A percentile compares a stretch with the other conserved stretches of the same genome.
phyloP scores from a whole-genome alignment of 1,140 invertebrate species.

The Aphaenogaster ashmeadi region DNA sequence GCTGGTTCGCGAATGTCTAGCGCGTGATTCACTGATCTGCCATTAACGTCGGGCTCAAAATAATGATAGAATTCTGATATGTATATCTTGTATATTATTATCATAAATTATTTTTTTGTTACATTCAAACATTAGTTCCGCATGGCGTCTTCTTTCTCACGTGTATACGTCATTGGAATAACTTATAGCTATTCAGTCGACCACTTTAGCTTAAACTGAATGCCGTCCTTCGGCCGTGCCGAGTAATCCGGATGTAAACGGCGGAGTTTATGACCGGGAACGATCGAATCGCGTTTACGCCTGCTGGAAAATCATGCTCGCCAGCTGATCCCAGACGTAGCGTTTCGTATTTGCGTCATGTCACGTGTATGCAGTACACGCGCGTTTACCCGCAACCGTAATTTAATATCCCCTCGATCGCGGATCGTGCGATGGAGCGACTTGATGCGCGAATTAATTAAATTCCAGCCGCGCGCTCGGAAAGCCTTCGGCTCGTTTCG shows the following conservation, averaged over 20 bases:
- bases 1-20: neutral
- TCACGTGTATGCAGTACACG: slow-evolving; percentile 30
- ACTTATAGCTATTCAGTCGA: neutral
- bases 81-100: neutral
- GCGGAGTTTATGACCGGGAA: neutral
- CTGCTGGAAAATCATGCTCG: slow-evolving; percentile 27
- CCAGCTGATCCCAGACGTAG: slow-evolving; percentile 27
- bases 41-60: neutral
- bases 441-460: slow-evolving; percentile 65
- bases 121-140: neutral
- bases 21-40: too few species aligned
- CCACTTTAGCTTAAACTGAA: neutral
- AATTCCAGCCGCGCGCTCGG: slow-evolving; percentile 54
- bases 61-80: neutral
- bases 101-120: neutral
- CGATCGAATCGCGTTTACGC: slow-evolving; percentile 26
- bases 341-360: slow-evolving; percentile 32
- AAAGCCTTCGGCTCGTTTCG: slow-evolving; percentile 53
- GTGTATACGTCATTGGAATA: neutral
- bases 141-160: neutral
- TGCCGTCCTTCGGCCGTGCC: neutral
- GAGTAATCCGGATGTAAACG: neutral
- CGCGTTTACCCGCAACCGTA: slow-evolving; percentile 42
- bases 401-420: slow-evolving; percentile 66
- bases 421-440: slow-evolving; percentile 42